These are phyloP conservation scores for Glaucopsyche alexis DNA, from an alignment of 2,888 invertebrate species.

Conservation along the genomic window DNA sequence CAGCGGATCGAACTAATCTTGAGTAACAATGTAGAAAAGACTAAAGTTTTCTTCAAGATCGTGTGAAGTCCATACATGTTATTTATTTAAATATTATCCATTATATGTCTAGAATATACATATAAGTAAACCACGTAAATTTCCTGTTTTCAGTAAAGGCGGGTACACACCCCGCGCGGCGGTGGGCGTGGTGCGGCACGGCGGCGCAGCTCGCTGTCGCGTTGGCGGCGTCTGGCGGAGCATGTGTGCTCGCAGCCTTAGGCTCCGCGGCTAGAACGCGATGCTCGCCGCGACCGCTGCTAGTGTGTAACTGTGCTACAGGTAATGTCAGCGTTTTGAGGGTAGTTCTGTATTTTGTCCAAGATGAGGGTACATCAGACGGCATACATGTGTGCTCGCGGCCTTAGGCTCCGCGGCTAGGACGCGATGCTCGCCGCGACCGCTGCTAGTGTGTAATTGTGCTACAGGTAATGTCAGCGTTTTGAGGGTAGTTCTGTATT, in stretches of 20 bases:
- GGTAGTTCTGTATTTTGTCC: background rate
- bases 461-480: conserved; percentile 87
- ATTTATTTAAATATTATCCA: no score
- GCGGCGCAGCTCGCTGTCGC: conserved; percentile 85
- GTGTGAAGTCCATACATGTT: no score
- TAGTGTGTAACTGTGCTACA: conserved; percentile 86
- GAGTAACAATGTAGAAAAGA: background rate
- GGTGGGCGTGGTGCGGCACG: conserved; percentile 88
- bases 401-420: conserved; percentile 90
- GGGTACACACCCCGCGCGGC: conserved; percentile 80
- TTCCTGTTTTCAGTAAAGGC: conserved; percentile 59
- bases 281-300: conserved; percentile 81
- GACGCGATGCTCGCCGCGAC: conserved; percentile 82
- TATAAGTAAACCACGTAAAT: background rate
- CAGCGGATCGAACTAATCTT: no score
- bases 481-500: background rate
- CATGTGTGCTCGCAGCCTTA: conserved; percentile 87
- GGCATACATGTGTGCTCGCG: conserved; percentile 86
- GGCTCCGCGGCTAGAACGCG: conserved; percentile 89
- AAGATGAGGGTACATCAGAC: conserved; percentile 44
- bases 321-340: conserved; percentile 65
- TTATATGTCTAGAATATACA: background rate
- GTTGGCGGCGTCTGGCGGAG: conserved; percentile 84
- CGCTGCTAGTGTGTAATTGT: conserved; percentile 86
- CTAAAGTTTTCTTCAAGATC: no score